Conservation (phyloP, 2,113 vertebrate species). For the Merops nubicus region DNA sequence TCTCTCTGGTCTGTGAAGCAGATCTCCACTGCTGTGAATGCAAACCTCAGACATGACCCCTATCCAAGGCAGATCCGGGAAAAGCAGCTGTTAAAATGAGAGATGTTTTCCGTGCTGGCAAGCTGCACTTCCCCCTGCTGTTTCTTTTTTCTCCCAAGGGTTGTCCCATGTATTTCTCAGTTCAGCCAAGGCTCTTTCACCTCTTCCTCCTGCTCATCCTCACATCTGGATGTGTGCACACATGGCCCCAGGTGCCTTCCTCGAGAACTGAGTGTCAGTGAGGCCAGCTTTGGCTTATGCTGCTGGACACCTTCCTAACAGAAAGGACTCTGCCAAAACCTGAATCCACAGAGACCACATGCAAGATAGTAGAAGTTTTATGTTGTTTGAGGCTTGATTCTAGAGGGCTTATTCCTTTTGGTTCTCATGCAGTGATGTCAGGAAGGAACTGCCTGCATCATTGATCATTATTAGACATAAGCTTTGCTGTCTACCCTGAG, state of each 20-base stretch:
- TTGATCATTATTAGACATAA: neutral
- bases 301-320: neutral
- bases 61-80: neutral
- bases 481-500: neutral
- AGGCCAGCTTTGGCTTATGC: neutral
- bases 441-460: neutral
- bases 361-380: neutral
- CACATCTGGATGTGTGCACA: neutral
- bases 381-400: neutral
- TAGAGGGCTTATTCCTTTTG: neutral
- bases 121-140: neutral
- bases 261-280: neutral
- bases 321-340: neutral
- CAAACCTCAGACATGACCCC: neutral
- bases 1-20: neutral
- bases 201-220: neutral
- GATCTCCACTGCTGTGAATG: neutral
- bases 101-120: neutral
- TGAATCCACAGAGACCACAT: neutral
- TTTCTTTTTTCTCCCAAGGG: neutral
- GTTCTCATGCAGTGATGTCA: accelerated
- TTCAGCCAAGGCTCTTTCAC: neutral
- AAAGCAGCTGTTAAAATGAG: neutral
- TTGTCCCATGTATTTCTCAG: neutral
- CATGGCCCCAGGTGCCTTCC: neutral